Conservation (phyloP, 2,888 invertebrate genomes). For the Chaitophorus viminalis region DNA sequence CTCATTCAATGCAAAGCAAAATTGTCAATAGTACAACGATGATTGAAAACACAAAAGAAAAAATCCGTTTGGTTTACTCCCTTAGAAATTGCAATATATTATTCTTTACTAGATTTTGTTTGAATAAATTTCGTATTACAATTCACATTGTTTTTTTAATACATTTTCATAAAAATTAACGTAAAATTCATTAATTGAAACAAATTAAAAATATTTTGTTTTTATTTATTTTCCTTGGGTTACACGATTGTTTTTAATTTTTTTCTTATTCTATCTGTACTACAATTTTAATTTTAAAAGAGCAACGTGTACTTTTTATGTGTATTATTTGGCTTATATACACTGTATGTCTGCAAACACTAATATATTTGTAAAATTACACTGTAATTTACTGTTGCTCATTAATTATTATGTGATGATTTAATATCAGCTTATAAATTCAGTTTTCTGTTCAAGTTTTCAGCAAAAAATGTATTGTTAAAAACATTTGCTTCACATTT, state of each 20-base stretch:
- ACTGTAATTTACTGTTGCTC: not conserved
- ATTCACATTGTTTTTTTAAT: too few relatives aligned
- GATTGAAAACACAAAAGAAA: too few relatives aligned
- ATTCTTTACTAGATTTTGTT: too few relatives aligned
- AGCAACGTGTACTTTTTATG: not conserved
- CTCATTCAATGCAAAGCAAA: not conserved
- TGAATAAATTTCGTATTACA: too few relatives aligned
- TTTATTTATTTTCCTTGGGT: not conserved
- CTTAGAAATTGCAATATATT: too few relatives aligned
- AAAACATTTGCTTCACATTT: not conserved
- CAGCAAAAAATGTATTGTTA: slow-evolving; percentile 15
- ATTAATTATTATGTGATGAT: not conserved
- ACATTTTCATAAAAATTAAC: too few relatives aligned
- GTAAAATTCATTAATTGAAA: too few relatives aligned
- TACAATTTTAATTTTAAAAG: not conserved
- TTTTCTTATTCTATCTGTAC: not conserved
- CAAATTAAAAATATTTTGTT: too few relatives aligned
- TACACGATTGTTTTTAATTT: not conserved
- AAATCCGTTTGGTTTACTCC: too few relatives aligned
- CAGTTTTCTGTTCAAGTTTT: slow-evolving; percentile 15
- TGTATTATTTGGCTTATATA: too few relatives aligned
- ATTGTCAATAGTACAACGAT: not conserved
- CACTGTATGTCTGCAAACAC: not conserved
- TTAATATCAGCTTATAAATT: not conserved
- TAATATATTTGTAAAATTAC: not conserved